Conservation (phyloP, 2,888 invertebrate species). For the Notocelia uddmanniana region DNA sequence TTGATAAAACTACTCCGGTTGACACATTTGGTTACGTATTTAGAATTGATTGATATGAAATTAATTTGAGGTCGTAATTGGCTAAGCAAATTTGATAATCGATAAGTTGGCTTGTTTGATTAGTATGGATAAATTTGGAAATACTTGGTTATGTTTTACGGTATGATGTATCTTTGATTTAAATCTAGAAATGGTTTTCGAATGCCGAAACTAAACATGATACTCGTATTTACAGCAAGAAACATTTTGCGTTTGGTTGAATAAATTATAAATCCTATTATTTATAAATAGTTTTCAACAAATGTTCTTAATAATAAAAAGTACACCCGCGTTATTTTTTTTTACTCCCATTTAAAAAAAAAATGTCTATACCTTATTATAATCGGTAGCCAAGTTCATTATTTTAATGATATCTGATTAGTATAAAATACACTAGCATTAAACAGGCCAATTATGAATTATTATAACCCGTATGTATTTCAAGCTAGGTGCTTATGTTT, state of each 20-base stretch:
- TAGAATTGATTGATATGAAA: constrained; percentile 35
- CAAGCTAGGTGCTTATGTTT: constrained; percentile 37
- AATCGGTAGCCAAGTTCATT: too few species aligned
- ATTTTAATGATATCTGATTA: too few species aligned
- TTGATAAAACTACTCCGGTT: constrained; percentile 42
- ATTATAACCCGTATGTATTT: constrained; percentile 16
- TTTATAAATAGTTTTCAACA: neutral
- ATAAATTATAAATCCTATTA: neutral
- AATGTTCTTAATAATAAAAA: too few species aligned
- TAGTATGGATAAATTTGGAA: constrained; percentile 2
- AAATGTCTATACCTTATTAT: too few species aligned
- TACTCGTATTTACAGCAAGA: too few species aligned
- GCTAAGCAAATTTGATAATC: constrained; percentile 24
- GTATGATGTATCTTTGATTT: neutral
- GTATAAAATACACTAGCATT: neutral
- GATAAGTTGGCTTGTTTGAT: constrained; percentile 14
- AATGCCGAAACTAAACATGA: neutral
- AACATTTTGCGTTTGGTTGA: too few species aligned
- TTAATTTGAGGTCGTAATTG: constrained; percentile 34
- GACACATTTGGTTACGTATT: constrained; percentile 35
- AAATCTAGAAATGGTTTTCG: neutral
- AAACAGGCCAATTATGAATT: neutral
- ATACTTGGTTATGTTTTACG: neutral
- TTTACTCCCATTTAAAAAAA: too few species aligned
- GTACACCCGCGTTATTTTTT: too few species aligned